Evolutionary conservation across 1,140 invertebrate species (phyloP), one percentile per base, ranked within the genome.

Genomic region (Idris sp.): DNA sequence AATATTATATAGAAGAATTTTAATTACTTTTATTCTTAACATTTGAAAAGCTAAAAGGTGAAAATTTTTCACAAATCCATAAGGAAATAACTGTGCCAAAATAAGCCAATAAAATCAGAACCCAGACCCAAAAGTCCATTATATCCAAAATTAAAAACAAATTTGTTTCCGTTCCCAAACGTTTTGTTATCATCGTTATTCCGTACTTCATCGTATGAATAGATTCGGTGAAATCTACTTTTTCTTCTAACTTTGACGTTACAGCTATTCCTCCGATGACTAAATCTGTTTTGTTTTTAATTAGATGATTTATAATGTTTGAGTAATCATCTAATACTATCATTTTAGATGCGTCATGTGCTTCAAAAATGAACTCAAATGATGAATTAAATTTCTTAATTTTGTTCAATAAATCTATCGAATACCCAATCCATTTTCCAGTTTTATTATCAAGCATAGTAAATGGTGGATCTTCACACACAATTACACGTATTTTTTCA

Each of bases 111-210:
- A 97, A 88, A 79, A 98, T 97, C 76, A 95, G 96, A 1, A 95
- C 87, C 97, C 97, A 98, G 1, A 98, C 96, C 68, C 95, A 93
- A 58, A 93, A 92, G 81, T 98, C 96, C 48, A 98, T 87, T 7
- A 98, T 97, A 5, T 95, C 96, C 25, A 99, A 89, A 84, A 98
- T 98, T 86, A 97, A 97, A 84, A 98, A 97, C 11, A 97, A 89
- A 0, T 94, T 95, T n/a, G 92, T 95, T 15, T 91, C 91, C 0
- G 89, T 88, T 64, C 91, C 91, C 1, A 91, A 91, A 75, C 93
- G 90, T 79, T 92, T 93, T 93, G 96, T 96, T 69, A 97, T 86
- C 76, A 97, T 97, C 0, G 93, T 94, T 18, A 96, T 95, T 0
- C 96, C 96, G 1, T 96, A 95, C 28, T 96, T 86, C 87, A 97